These are phyloP conservation scores for Hystrix cristata DNA, from an alignment of 2,113 vertebrate species.

Conservation along the genomic window DNA sequence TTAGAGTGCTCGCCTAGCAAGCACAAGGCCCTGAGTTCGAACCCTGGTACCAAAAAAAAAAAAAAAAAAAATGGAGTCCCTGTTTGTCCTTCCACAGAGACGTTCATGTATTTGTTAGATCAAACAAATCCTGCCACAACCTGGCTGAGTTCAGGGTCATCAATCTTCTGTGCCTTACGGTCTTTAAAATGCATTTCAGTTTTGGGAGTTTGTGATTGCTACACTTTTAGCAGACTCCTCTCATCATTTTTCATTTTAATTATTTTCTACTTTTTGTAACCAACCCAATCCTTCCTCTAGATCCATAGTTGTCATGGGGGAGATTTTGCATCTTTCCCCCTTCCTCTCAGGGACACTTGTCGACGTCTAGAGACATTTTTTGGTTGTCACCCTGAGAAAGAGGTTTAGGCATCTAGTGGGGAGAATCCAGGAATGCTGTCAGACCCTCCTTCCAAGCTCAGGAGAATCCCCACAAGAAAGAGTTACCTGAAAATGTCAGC, in stretches of 20 bases:
- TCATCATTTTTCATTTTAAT: slow-evolving; percentile 34
- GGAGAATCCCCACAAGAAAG: background rate
- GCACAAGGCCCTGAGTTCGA: no score
- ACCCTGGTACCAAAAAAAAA: no score
- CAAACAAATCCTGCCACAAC: background rate
- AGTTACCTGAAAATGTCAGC: background rate
- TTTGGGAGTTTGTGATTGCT: background rate
- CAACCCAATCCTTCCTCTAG: background rate
- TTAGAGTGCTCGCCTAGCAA: no score
- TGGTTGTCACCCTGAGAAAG: background rate
- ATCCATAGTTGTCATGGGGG: background rate
- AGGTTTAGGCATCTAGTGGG: background rate
- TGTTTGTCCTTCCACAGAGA: background rate
- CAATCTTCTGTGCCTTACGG: background rate
- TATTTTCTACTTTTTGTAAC: background rate
- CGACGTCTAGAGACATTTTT: background rate
- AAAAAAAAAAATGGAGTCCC: no score
- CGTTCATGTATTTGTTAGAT: background rate
- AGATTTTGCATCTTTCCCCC: background rate
- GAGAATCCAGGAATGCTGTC: background rate
- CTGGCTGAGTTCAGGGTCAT: background rate
- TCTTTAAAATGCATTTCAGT: background rate
- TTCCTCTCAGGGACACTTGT: background rate
- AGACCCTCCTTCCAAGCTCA: background rate
- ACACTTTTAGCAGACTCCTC: background rate